These are phyloP conservation scores for Coptodon bakossiorum DNA, from an alignment of 2,113 vertebrate genomes.

Conservation along the genomic window DNA sequence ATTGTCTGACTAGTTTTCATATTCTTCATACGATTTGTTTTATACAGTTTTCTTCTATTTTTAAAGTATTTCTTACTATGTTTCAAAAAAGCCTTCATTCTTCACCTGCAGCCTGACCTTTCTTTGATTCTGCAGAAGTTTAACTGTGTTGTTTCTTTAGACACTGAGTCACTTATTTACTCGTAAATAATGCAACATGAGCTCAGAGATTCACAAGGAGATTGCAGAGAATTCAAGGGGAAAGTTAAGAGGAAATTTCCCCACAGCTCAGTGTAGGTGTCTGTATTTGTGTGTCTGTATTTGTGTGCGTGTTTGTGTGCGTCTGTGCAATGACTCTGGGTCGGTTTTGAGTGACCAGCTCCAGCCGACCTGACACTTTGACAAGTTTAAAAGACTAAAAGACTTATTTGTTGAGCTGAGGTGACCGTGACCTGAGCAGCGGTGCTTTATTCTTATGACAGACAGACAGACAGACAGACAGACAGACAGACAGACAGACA, in stretches of 20 bases:
- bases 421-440: background rate
- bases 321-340: background rate
- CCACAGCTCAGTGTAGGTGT: background rate
- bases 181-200: background rate
- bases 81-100: background rate
- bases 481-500: background rate
- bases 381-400: background rate
- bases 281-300: background rate
- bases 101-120: background rate
- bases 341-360: background rate
- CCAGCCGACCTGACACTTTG: background rate
- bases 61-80: background rate
- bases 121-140: background rate
- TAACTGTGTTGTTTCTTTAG: background rate
- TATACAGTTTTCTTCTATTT: background rate
- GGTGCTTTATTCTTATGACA: background rate
- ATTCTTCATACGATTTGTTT: background rate
- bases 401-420: background rate
- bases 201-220: background rate
- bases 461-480: fast-evolving
- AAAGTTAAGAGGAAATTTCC: background rate
- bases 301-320: background rate
- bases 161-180: background rate
- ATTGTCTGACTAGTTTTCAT: background rate
- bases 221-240: background rate